A percentile compares a stretch with the other conserved stretches of the same genome.
phyloP scores from a whole-genome alignment of 2,113 vertebrate species.

The Pelodiscus sinensis region DNA sequence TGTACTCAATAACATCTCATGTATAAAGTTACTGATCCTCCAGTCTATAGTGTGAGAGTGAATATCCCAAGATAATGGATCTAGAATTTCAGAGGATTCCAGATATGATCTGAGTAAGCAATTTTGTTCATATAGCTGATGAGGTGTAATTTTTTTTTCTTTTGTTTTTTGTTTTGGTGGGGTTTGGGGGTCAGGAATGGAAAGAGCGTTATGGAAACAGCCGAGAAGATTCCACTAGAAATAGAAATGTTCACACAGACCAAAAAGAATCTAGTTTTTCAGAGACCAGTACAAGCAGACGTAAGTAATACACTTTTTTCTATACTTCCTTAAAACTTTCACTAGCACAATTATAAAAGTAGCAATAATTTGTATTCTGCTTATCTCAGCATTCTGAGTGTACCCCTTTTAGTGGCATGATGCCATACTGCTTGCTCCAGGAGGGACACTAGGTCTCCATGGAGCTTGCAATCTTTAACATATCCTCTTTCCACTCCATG shows the following conservation, averaged over 20 bases:
- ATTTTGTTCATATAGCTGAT: neutral
- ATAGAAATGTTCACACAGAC: slow-evolving; percentile 82
- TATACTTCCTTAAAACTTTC: neutral
- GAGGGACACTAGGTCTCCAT: neutral
- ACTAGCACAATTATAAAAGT: neutral
- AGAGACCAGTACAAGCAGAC: slow-evolving; percentile 77
- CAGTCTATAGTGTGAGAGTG: neutral
- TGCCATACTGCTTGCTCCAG: neutral
- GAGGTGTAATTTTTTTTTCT: neutral
- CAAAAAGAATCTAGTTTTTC: slow-evolving; percentile 85
- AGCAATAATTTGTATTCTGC: neutral
- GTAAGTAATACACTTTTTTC: slow-evolving; percentile 70
- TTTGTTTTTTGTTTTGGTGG: neutral
- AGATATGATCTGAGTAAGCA: neutral
- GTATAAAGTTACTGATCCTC: neutral
- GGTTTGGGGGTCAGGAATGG: slow-evolving; percentile 82
- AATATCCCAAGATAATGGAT: neutral
- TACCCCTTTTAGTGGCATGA: neutral
- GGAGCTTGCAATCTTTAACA: neutral
- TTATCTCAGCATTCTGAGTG: neutral
- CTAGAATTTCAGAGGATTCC: neutral
- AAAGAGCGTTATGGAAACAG: slow-evolving; percentile 90
- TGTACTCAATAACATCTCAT: neutral
- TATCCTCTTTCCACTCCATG: fast-evolving
- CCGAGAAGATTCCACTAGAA: slow-evolving; percentile 85